phyloP scores from a whole-genome alignment of 2,797 vertebrate genomes.

The Nothura maculosa region DNA sequence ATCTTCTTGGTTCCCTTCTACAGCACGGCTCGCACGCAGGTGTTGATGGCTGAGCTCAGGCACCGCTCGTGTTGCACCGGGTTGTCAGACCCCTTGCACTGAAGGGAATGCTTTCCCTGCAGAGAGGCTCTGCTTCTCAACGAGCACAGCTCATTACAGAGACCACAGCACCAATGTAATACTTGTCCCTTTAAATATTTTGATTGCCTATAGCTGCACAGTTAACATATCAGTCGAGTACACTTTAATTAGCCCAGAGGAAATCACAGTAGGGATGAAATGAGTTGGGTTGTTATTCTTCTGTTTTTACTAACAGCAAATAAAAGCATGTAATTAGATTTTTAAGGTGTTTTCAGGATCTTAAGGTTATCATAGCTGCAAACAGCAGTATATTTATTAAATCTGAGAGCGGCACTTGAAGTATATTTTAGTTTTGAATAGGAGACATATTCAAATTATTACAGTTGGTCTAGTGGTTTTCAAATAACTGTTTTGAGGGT shows the following conservation, averaged over 20 bases:
- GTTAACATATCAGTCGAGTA: constrained; percentile 51
- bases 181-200: constrained; percentile 52
- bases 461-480: background rate
- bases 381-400: constrained; percentile 50
- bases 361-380: constrained; percentile 50
- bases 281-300: constrained; percentile 72
- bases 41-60: background rate
- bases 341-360: constrained; percentile 23
- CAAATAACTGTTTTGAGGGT: background rate
- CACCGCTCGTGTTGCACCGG: background rate
- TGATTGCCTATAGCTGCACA: background rate
- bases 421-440: background rate
- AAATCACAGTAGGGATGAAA: constrained; percentile 73
- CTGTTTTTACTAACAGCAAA: constrained; percentile 65
- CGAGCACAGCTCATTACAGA: background rate
- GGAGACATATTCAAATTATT: background rate
- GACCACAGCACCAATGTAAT: background rate
- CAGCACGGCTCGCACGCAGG: background rate
- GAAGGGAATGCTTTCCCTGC: background rate
- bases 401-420: constrained; percentile 9
- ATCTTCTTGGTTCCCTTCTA: background rate
- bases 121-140: background rate
- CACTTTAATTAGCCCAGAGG: constrained; percentile 78
- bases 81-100: background rate
- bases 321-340: constrained; percentile 70